Base-by-base conservation (phyloP, 2,797 vertebrate species). In the Xenops minutus region DNA sequence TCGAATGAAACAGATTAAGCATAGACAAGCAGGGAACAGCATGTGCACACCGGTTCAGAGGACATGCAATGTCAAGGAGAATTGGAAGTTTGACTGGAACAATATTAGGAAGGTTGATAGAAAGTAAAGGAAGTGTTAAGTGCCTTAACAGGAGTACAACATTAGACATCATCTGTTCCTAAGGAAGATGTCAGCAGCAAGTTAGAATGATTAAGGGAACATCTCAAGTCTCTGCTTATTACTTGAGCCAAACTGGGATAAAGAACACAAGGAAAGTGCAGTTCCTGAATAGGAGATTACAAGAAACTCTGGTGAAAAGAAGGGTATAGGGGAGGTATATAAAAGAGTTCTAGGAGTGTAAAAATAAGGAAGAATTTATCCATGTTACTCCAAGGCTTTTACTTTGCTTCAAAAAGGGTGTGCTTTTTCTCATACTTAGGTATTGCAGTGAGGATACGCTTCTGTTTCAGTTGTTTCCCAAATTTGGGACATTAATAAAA, bases 311-410 rank as follows among this genome's bases (percentile, higher is more conserved):
- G 20, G 34, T 16, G 4, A 23, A 43, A 59, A 83, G 56, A 68
- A 5, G 4, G 36, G 14, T 4, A 5, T 20, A 10, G 10, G 2
- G 7, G 11, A 24, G 2, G 16, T 32, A 55, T 32, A 62, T 9
- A 62, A 1, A 73, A 27, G 22, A 80, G 24, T 62, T 88, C 34
- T 48, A 9, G 23, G 20, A 84, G 37, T 27, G 7, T 30, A 58
- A 89, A 87, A 95, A 30, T 18, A 61, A 49, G 66, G 30, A 67
- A 78, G 22, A 51, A 49, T 59, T 90, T 59, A 58, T 48, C 21
- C 1, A 30, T 54, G 69, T 63, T 29, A 52, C 23, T 84, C n/a
- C 56, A 46, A 56, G 20, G 16, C 15, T 41, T 22, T 27, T 68
- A 49, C 19, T 74, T 56, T 69, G 26, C 48, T 78, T 67, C 36